Percentiles rank a stretch among this genome's conserved stretches.
These are phyloP conservation scores for Tetramorium parvispinum DNA, from an alignment of 1,140 invertebrate genomes.

Conservation along the genomic window DNA sequence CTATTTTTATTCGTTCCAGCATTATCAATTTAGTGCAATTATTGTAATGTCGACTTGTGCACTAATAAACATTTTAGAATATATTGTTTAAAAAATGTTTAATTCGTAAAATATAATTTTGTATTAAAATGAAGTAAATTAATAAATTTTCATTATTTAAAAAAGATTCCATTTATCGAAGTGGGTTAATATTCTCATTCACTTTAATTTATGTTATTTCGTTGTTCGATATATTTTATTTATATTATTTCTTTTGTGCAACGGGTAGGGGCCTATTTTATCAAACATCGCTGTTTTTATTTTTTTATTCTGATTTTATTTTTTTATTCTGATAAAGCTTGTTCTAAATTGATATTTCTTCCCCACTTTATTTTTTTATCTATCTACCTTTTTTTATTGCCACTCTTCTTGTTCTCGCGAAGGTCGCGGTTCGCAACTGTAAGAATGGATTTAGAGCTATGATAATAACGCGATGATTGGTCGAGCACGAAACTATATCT, in stretches of 20 bases:
- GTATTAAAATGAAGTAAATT: neutral
- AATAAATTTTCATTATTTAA: neutral
- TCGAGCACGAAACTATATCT: slow-evolving; percentile 11
- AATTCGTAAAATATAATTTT: neutral
- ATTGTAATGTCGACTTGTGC: neutral
- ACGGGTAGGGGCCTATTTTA: neutral
- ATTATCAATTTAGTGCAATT: neutral
- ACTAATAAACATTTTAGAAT: neutral
- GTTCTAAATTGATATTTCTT: slow-evolving; percentile 21
- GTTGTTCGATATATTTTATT: neutral
- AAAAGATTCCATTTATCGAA: neutral
- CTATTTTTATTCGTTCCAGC: neutral
- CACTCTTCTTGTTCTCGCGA: neutral
- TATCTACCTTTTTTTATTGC: neutral
- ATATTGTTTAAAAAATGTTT: neutral
- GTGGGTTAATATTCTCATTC: neutral
- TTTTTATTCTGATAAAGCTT: neutral
- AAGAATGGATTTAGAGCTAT: slow-evolving; percentile 29
- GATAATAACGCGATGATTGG: slow-evolving; percentile 26
- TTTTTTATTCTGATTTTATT: neutral
- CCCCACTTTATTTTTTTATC: neutral
- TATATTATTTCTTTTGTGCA: neutral
- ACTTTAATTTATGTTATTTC: neutral
- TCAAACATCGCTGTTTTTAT: too few species aligned
- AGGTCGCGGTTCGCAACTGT: neutral